Conservation (phyloP, 2,888 invertebrate genomes). For the Acrocyrtus sp. region DNA sequence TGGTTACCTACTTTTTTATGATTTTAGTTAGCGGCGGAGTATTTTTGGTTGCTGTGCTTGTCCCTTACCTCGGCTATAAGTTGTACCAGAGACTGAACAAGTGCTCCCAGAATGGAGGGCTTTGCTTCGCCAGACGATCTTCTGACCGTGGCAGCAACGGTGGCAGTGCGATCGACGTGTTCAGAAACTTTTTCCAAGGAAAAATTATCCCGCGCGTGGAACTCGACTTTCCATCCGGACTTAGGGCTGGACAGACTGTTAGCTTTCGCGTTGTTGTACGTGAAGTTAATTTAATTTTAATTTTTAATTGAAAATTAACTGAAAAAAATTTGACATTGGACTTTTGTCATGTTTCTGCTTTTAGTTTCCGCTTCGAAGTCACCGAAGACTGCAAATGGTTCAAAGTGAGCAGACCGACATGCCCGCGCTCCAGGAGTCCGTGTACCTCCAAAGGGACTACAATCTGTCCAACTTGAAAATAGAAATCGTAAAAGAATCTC, state of each 20-base stretch:
- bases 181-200: constrained; percentile 50
- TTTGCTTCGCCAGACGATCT: constrained; percentile 31
- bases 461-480: constrained; percentile 46
- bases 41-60: constrained; percentile 54
- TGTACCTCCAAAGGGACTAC: constrained; percentile 47
- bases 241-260: constrained; percentile 60
- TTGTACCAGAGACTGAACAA: constrained; percentile 46
- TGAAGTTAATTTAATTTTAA: no score
- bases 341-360: no score
- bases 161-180: constrained; percentile 21
- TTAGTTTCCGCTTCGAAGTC: constrained; percentile 50
- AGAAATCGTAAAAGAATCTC: constrained; percentile 52
- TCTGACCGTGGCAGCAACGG: neutral
- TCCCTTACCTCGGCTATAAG: constrained; percentile 55
- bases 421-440: constrained; percentile 47
- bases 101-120: constrained; percentile 37
- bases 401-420: constrained; percentile 43
- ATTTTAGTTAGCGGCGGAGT: constrained; percentile 60
- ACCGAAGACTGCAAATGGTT: constrained; percentile 42
- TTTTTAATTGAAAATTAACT: no score
- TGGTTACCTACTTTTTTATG: constrained; percentile 58
- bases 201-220: constrained; percentile 51
- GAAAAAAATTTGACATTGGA: no score
- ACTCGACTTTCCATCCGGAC: constrained; percentile 51
- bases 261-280: constrained; percentile 58